phyloP scores from a whole-genome alignment of 2,888 invertebrate genomes.

The Dichetophora obliterata region DNA sequence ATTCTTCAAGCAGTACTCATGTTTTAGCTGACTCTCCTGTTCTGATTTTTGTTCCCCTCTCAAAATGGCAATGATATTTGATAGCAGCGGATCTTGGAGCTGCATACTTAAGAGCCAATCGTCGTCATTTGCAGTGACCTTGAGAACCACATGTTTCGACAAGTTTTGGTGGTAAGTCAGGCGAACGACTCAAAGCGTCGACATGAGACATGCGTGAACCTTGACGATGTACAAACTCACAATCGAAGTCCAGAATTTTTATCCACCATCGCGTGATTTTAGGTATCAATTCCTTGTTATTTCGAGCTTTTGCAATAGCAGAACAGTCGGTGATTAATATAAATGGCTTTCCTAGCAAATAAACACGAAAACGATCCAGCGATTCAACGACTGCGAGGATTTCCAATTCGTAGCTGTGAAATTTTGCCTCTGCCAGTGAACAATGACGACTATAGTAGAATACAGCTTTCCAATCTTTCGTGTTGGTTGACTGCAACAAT shows the following conservation, averaged over 20 bases:
- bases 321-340: constrained; percentile 41
- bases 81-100: no score
- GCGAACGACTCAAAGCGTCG: neutral
- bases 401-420: constrained; percentile 46
- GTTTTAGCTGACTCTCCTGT: no score
- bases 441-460: neutral
- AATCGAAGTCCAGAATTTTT: neutral
- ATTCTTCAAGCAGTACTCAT: no score
- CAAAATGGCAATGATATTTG: no score
- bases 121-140: no score
- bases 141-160: neutral
- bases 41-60: no score
- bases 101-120: no score
- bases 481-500: neutral
- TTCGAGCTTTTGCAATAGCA: constrained; percentile 13
- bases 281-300: constrained; percentile 13
- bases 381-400: constrained; percentile 60
- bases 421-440: no score
- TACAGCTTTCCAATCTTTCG: neutral
- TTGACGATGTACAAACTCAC: neutral
- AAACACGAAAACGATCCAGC: constrained; percentile 59
- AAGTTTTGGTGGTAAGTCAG: neutral
- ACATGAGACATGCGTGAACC: neutral
- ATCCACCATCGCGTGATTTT: constrained; percentile 21
- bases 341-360: constrained; percentile 55